Base-by-base conservation (phyloP, 2,797 vertebrate species). In the Manis pentadactyla region DNA sequence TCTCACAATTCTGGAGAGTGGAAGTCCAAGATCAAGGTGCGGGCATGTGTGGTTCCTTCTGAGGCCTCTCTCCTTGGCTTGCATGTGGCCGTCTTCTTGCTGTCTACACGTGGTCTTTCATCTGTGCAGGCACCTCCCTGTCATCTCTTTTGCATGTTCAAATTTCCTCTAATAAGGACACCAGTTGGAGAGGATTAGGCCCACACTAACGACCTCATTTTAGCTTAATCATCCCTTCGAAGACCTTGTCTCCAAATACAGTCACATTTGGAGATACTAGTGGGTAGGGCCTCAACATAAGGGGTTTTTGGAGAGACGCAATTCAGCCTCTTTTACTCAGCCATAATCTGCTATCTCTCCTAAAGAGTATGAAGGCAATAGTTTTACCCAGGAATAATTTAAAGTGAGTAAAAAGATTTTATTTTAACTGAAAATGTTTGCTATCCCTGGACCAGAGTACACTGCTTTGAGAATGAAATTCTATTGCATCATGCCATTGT, bases 361-460 rank as follows among this genome's bases (percentile, higher is more conserved):
- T 21, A 83, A 42, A 92, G 64, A 83, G 15, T 53, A 37, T 83
- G 23, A 55, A 57, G 27, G 5, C 15, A 82, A 27, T 75, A 66
- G 77, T 93, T 90, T 95, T 89, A 88, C 39, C 57, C 27, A 69
- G 79, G n/a, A 88, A 89, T 89, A 84, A 21, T 73, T 73, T 55
- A 75, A 64, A 88, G 29, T 82, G 23, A 55, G 31, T 73, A 19
- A 46, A 81, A 68, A 13, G 18, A 42, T 78, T 42, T 78, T 94
- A 49, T 34, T 64, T 31, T 2, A 69, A 53, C 39, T 90, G 55
- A 64, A 90, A 73, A 77, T 64, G 9, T 59, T 90, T 94, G 69
- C 46, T 12, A 42, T 21, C 63, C 46, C 37, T 82, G 25, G 34
- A 82, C 46, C 12, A 25, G 55, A 59, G 66, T 59, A 8, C 12